A percentile compares a stretch with the other conserved stretches of the same genome.
phyloP scores from a whole-genome alignment of 2,797 vertebrate species.

The Todus mexicanus region DNA sequence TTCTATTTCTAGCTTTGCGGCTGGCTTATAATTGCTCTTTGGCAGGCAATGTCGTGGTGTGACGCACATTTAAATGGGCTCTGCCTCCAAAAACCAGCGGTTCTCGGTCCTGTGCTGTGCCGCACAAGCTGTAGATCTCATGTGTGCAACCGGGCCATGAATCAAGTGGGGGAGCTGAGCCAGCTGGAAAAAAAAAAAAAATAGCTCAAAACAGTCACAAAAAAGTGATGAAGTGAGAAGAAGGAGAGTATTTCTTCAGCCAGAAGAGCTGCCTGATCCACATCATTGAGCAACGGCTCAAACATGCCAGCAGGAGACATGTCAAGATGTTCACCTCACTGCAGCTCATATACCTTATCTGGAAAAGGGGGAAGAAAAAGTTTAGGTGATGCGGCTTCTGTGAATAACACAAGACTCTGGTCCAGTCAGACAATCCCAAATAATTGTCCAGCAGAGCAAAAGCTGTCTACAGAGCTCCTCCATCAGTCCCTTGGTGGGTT shows the following conservation, averaged over 20 bases:
- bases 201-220: neutral
- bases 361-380: neutral
- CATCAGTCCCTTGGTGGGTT: neutral
- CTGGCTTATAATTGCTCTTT: slow-evolving; percentile 32
- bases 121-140: neutral
- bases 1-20: slow-evolving; percentile 26
- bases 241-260: neutral
- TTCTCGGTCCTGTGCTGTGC: neutral
- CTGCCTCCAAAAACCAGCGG: neutral
- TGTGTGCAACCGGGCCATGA: neutral
- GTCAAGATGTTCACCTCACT: neutral
- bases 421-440: neutral
- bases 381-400: neutral
- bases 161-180: neutral
- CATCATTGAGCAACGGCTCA: neutral
- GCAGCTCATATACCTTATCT: neutral
- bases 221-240: neutral
- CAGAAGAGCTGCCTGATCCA: neutral
- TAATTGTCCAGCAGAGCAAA: neutral
- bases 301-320: neutral
- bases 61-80: neutral
- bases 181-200: neutral
- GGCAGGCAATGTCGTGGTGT: neutral
- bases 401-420: neutral
- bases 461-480: neutral